Base-by-base conservation (phyloP, 92 coral and sea anemone genomes). In the Scolanthus callimorphus region DNA sequence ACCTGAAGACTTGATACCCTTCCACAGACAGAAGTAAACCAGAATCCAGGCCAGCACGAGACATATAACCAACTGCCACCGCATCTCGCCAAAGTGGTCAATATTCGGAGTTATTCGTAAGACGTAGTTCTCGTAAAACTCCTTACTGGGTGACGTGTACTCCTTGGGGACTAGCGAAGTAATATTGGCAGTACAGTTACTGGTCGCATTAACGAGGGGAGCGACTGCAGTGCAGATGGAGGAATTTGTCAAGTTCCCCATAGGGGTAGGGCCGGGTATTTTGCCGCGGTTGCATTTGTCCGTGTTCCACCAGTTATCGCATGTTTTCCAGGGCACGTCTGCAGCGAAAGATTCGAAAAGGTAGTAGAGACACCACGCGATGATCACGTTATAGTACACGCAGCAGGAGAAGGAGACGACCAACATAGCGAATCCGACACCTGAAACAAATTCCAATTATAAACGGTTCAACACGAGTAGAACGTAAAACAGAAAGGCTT, bases 1-100 rank as follows among this genome's bases (percentile, higher is more conserved):
- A n/a, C 95, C 97, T 11, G 99, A 94, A 3, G 99, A 94, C 76
- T 94, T 94, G 80, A 94, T 94, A 3, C 99, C 99, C 52, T 94
- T 94, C 99, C 99, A 94, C 54, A 94, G 52, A 58, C 99, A 94
- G 71, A 94, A 94, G 46, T 94, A 94, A 6, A 94, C 99, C 67
- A 94, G 49, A 28, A 94, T 60, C 99, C 99, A 94, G 31, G 99
- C 94, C 3, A 94, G 70, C 27, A 94, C 68, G 15, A 94, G 82
- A 11, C 84, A 82, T 10, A 94, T 55, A 20, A 94, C 65, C 63
- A 94, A 82, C 62, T 88, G 90, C 87, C 95, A 90, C 26, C 99
- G 77, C 48, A 94, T 49, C 25, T 78, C 83, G 2, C 99, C 99
- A 24, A 70, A 77, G 29, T 65, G 71, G 6, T 66, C 90, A 57